Conservation (phyloP, 2,888 invertebrate genomes). For the Tachystola acroxantha region DNA sequence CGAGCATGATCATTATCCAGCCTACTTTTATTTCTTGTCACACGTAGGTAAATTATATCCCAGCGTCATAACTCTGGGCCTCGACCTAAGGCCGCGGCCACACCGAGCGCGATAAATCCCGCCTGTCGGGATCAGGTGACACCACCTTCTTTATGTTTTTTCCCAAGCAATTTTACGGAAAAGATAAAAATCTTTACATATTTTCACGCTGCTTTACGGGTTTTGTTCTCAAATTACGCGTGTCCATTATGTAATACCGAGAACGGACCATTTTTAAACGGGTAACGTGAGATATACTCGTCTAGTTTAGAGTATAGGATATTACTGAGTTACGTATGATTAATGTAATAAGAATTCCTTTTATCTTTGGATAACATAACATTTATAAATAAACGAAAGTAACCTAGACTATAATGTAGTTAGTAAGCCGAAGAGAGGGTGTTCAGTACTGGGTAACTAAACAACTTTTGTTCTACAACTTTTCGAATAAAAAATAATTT, state of each 20-base stretch:
- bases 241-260: constrained; percentile 68
- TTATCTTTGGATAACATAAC: no score
- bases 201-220: constrained; percentile 75
- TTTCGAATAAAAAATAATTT: no score
- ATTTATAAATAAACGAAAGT: no score
- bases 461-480: no score
- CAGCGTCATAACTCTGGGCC: constrained; percentile 63
- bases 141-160: constrained; percentile 80
- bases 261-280: constrained; percentile 54
- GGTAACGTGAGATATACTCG: constrained; percentile 14
- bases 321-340: constrained; percentile 9
- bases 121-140: constrained; percentile 77
- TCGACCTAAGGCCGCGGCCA: constrained; percentile 74
- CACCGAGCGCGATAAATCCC: constrained; percentile 68
- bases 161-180: constrained; percentile 78
- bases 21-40: constrained; percentile 56
- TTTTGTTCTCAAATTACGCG: constrained; percentile 75
- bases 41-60: constrained; percentile 67
- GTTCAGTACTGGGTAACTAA: no score
- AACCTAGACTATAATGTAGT: no score
- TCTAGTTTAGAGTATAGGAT: constrained; percentile 6
- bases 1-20: constrained; percentile 43
- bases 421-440: no score
- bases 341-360: constrained; percentile 10
- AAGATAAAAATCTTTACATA: constrained; percentile 79